phyloP scores from a whole-genome alignment of 2,797 vertebrate genomes.

The Lemur catta region DNA sequence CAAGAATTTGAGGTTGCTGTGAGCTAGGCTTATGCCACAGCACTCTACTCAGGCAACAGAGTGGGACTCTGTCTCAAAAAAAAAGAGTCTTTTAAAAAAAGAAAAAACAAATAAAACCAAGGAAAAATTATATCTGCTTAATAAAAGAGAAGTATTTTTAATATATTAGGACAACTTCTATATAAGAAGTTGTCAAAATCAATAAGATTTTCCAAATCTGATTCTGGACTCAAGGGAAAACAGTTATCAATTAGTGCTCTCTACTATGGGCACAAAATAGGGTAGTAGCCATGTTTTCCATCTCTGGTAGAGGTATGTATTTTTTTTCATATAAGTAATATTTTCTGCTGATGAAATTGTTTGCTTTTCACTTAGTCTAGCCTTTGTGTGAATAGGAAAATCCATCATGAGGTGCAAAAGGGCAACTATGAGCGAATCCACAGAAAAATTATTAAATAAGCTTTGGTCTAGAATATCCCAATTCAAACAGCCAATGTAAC shows the following conservation, averaged over 20 bases:
- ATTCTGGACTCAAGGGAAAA: background rate
- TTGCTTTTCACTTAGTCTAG: slow-evolving; percentile 24
- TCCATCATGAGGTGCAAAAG: background rate
- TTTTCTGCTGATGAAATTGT: background rate
- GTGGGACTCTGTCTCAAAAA: too few relatives aligned
- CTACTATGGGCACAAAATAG: background rate
- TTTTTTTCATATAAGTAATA: background rate
- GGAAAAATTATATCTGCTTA: slow-evolving; percentile 9
- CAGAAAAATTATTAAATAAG: slow-evolving; percentile 36
- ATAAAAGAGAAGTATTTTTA: background rate
- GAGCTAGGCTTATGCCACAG: too few relatives aligned
- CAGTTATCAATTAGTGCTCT: background rate
- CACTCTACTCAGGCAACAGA: too few relatives aligned
- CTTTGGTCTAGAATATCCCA: background rate
- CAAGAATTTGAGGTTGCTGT: too few relatives aligned
- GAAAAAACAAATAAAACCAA: background rate
- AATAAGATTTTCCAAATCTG: background rate
- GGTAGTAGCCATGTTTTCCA: background rate
- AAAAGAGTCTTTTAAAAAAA: too few relatives aligned
- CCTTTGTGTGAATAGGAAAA: background rate
- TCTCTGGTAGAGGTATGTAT: background rate
- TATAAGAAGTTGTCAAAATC: slow-evolving; percentile 24
- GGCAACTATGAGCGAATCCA: background rate
- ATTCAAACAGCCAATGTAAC: background rate
- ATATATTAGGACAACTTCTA: background rate